A percentile compares a stretch with the other conserved stretches of the same genome.
phyloP scores from a whole-genome alignment of 2,888 invertebrate genomes.

The Eremobia ochroleuca region DNA sequence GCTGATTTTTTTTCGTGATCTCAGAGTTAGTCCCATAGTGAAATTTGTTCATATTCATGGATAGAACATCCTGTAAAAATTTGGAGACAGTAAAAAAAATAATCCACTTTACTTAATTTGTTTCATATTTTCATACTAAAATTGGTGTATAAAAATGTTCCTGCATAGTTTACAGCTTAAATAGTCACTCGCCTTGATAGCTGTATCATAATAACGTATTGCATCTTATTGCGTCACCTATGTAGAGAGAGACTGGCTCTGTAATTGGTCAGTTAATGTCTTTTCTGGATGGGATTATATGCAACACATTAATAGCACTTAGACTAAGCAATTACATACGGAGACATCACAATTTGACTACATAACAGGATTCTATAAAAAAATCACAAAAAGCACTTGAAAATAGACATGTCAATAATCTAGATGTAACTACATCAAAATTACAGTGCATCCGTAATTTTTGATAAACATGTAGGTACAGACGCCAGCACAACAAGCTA shows the following conservation, averaged over 20 bases:
- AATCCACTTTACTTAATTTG: neutral
- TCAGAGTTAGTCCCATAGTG: too few relatives aligned
- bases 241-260: neutral
- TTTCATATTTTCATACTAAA: constrained; percentile 1
- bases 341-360: neutral
- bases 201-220: constrained; percentile 14
- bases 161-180: neutral
- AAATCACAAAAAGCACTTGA: neutral
- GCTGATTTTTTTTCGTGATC: too few relatives aligned
- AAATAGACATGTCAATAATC: neutral
- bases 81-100: too few relatives aligned
- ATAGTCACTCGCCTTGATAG: constrained; percentile 15
- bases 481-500: too few relatives aligned
- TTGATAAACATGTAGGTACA: neutral
- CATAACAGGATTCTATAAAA: neutral
- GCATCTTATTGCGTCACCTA: neutral
- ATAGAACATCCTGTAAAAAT: too few relatives aligned
- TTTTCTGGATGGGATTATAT: neutral
- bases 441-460: constrained; percentile 6
- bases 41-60: too few relatives aligned
- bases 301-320: neutral
- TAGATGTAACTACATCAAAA: neutral
- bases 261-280: neutral
- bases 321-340: neutral
- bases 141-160: neutral